Conservation (phyloP, 2,113 vertebrate species). For the Laticauda colubrina region DNA sequence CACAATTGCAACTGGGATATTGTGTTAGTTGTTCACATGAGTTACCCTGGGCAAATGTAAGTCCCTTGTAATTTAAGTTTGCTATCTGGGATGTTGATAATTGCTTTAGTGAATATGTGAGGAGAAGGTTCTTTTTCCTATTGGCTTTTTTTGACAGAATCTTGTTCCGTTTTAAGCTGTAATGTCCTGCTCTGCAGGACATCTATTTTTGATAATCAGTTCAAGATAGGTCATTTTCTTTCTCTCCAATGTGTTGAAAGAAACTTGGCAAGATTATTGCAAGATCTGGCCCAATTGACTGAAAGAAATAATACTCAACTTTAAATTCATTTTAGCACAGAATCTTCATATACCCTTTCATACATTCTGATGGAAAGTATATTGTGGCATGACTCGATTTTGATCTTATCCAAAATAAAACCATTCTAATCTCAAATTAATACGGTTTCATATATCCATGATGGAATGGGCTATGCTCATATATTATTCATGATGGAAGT, state of each 20-base stretch:
- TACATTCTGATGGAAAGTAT: not conserved
- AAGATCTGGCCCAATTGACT: not conserved
- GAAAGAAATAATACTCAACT: not conserved
- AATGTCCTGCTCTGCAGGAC: not conserved
- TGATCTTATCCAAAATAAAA: not conserved
- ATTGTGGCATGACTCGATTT: not conserved
- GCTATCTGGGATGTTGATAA: slow-evolving; percentile 8
- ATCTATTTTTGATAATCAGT: slow-evolving; percentile 1
- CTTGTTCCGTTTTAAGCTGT: not conserved
- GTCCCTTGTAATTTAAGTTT: slow-evolving; percentile 4
- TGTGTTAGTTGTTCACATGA: not conserved
- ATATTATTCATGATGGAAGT: not conserved
- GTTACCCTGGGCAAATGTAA: not conserved
- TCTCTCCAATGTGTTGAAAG: not conserved
- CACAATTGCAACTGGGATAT: slow-evolving; percentile 11
- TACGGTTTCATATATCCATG: no score
- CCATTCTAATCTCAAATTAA: not conserved
- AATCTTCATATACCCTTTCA: not conserved
- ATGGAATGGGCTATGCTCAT: not conserved
- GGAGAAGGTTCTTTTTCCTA: not conserved
- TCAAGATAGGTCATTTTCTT: not conserved
- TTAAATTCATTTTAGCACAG: not conserved
- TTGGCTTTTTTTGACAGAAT: slow-evolving; percentile 13
- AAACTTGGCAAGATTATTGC: not conserved
- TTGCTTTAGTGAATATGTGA: not conserved